Evolutionary conservation across 2,888 invertebrate species (phyloP).

Genomic region (Chydorus sphaericus): DNA sequence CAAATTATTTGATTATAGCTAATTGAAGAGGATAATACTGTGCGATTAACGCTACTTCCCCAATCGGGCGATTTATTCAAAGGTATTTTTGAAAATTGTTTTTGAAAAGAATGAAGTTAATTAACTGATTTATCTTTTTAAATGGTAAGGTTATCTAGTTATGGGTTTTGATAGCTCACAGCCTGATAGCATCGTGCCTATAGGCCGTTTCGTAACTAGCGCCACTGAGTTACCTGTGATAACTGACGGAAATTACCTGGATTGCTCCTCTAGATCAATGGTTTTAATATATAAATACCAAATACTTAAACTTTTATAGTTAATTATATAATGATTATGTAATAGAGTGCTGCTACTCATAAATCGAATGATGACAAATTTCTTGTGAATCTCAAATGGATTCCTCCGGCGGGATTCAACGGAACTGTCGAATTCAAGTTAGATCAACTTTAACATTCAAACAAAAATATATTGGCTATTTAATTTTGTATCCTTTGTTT

Average conservation of each 20-base stretch:
- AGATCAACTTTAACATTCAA: no score
- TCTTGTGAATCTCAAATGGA: neutral
- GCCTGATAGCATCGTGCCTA: neutral
- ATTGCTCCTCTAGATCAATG: neutral
- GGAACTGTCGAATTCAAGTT: neutral
- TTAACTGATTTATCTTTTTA: no score
- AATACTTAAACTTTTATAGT: neutral
- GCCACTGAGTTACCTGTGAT: neutral
- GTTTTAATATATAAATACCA: neutral
- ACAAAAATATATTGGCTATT: no score
- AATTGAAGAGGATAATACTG: neutral
- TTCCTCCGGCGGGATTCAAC: neutral
- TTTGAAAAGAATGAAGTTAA: no score
- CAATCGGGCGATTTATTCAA: neutral
- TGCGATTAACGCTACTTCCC: neutral
- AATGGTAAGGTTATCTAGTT: no score
- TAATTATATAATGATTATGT: neutral
- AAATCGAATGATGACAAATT: neutral
- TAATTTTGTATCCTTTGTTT: no score
- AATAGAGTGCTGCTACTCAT: neutral
- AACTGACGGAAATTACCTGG: neutral
- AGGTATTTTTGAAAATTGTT: neutral
- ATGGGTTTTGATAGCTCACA: neutral
- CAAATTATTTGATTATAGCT: neutral
- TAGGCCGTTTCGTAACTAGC: neutral